A percentile compares a stretch with the other conserved stretches of the same genome.
Conservation (phyloP, 2,888 invertebrate species). For the Drosophila glabriapex region DNA sequence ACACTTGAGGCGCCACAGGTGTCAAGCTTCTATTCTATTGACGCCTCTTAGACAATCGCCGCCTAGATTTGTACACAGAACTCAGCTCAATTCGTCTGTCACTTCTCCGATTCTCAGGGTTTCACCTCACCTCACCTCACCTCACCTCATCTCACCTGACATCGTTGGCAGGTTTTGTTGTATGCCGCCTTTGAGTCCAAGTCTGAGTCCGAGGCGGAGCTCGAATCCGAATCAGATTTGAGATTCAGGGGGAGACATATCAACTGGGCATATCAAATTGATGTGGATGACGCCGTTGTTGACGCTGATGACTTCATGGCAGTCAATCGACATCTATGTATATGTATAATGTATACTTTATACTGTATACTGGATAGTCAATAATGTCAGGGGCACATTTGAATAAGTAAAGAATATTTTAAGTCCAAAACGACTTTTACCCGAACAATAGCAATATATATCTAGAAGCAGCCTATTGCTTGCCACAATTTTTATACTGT, state of each 20-base stretch:
- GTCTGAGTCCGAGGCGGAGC: slow-evolving; percentile 10
- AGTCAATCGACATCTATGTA: slow-evolving; percentile 44
- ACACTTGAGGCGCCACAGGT: slow-evolving; percentile 66
- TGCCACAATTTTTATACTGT: slow-evolving; percentile 4
- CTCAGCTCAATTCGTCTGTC: slow-evolving; percentile 46
- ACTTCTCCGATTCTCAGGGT: slow-evolving; percentile 40
- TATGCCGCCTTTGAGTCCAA: slow-evolving; percentile 36
- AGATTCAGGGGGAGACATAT: slow-evolving; percentile 33
- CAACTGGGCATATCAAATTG: slow-evolving; percentile 66
- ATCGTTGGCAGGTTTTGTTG: slow-evolving; percentile 50
- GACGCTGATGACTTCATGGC: slow-evolving; percentile 79
- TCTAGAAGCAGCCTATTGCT: slow-evolving; percentile 13
- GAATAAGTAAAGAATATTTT: slow-evolving; percentile 76
- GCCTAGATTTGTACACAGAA: slow-evolving; percentile 24
- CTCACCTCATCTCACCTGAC: not conserved
- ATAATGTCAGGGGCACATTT: slow-evolving; percentile 60
- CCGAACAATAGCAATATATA: slow-evolving; percentile 35
- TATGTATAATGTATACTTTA: slow-evolving; percentile 3
- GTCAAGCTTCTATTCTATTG: slow-evolving; percentile 71
- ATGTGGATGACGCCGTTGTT: slow-evolving; percentile 64
- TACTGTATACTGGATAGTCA: slow-evolving; percentile 4
- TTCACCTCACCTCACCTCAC: not conserved
- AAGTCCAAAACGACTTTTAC: slow-evolving; percentile 37
- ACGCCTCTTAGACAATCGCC: slow-evolving; percentile 58
- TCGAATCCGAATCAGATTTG: slow-evolving; percentile 11